A percentile compares a stretch with the other conserved stretches of the same genome.
These are phyloP conservation scores for Petrosia ficiformis DNA, from an alignment of 37 sponge, comb jelly and placozoan genomes.

Conservation along the genomic window DNA sequence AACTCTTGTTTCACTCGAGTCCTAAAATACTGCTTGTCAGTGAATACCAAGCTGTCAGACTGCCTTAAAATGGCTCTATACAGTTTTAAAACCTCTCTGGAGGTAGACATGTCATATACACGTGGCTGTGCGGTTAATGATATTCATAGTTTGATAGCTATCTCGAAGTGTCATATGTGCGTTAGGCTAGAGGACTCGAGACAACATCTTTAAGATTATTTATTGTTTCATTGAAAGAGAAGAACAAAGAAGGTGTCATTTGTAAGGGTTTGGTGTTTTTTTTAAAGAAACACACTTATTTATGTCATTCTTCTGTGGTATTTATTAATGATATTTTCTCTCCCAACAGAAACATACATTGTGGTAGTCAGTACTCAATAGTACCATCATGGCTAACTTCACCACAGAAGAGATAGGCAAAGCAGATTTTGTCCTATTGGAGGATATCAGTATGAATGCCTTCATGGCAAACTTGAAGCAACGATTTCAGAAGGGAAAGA, in stretches of 20 bases:
- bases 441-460: constrained; percentile 46
- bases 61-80: constrained; percentile 36
- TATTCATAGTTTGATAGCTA: too few relatives aligned
- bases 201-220: too few relatives aligned
- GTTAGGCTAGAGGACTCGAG: too few relatives aligned
- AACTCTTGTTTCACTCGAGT: constrained; percentile 39
- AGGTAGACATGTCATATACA: neutral
- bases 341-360: too few relatives aligned
- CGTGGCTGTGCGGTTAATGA: too few relatives aligned
- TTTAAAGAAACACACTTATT: too few relatives aligned
- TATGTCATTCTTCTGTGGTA: too few relatives aligned
- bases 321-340: constrained; percentile 73
- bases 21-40: constrained; percentile 38
- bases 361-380: too few relatives aligned
- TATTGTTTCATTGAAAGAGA: too few relatives aligned
- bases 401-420: constrained; percentile 53
- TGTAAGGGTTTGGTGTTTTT: too few relatives aligned
- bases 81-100: constrained; percentile 15
- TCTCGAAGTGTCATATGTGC: too few relatives aligned
- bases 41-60: constrained; percentile 12
- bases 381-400: constrained; percentile 58
- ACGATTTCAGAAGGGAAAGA: constrained; percentile 56
- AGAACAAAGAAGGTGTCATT: too few relatives aligned
- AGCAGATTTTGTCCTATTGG: constrained; percentile 81
- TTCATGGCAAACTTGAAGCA: constrained; percentile 76